These are phyloP conservation scores for Pteropus alecto DNA, from an alignment of 2,113 vertebrate genomes.

Conservation along the genomic window DNA sequence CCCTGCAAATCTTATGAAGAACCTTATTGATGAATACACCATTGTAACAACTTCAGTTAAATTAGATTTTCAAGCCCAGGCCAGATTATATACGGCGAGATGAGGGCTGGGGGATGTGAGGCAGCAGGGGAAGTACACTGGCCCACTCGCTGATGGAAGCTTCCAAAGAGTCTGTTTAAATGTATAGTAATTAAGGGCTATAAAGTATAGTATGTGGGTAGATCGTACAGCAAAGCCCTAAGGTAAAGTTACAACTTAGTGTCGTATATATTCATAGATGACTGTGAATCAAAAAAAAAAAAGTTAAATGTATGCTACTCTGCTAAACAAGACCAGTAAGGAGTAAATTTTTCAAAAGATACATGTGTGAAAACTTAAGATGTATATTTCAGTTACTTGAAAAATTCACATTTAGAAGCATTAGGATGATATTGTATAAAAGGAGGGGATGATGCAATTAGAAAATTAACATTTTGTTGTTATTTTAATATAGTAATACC, in stretches of 20 bases:
- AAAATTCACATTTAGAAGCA: neutral
- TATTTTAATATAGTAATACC: neutral
- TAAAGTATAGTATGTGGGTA: neutral
- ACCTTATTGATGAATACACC: neutral
- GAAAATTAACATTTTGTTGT: neutral
- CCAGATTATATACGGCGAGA: neutral
- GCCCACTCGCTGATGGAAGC: neutral
- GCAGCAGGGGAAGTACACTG: neutral
- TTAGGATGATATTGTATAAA: neutral
- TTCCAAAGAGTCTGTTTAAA: neutral
- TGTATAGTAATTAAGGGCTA: neutral
- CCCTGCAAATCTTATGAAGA: neutral
- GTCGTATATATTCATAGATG: neutral
- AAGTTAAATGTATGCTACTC: neutral
- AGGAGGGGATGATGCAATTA: neutral
- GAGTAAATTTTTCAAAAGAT: conserved; percentile 19
- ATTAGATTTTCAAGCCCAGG: neutral
- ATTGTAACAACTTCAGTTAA: neutral
- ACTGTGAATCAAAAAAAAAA: neutral
- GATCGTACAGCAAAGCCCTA: neutral
- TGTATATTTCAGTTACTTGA: neutral
- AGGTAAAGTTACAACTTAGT: neutral
- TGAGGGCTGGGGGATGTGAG: neutral
- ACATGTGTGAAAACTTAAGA: neutral
- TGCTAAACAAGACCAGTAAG: neutral